Base-by-base conservation (phyloP, 2,797 vertebrate genomes). In the Lophotriccus pileatus region DNA sequence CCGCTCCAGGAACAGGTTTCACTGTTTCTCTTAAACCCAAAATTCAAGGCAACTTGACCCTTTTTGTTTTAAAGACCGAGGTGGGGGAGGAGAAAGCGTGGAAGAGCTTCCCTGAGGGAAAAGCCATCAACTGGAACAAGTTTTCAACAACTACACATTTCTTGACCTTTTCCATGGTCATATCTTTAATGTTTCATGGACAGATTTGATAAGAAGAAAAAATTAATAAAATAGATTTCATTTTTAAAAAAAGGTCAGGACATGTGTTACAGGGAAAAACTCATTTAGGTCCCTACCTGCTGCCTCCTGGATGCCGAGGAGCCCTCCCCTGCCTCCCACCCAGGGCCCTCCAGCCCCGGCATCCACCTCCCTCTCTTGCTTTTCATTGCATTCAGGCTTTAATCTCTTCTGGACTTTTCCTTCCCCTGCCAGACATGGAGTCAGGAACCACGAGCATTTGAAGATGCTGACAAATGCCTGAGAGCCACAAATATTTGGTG, bases 81-180 rank as follows among this genome's bases (percentile, higher is more conserved):
- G 62, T 60, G 69, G 56, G 55, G 83, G 87, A 94, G 80, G 89
- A 89, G 75, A 78, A 86, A 39, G 47, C 3, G 3, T 3, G 3
- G 76, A 90, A 90, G 89, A 95, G 68, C 79, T 95, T 93, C 96
- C 97, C 78, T 86, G 82, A 94, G 95, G 97, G 95, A 95, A 97
- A 97, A 95, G 94, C 94, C 84, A 77, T 97, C 95, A 97, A 97
- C 87, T 95, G 91, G 95, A 97, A 97, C 97, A 97, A 97, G 97
- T 95, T 97, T 97, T 93, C 84, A 96, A 84, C 93, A 94, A 90
- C 95, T 93, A 97, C 98, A 97, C 89, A 77, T 97, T 98, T 94
- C 94, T 93, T 98, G 98, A 98, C 98, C 98, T 99, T 99, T 98
- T 98, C 98, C 96, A 96, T 97, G 97, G 97, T 98, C 97, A 36